A percentile compares a stretch with the other conserved stretches of the same genome.
phyloP scores from a whole-genome alignment of 2,113 vertebrate species.

The Dicerorhinus sumatrensis region DNA sequence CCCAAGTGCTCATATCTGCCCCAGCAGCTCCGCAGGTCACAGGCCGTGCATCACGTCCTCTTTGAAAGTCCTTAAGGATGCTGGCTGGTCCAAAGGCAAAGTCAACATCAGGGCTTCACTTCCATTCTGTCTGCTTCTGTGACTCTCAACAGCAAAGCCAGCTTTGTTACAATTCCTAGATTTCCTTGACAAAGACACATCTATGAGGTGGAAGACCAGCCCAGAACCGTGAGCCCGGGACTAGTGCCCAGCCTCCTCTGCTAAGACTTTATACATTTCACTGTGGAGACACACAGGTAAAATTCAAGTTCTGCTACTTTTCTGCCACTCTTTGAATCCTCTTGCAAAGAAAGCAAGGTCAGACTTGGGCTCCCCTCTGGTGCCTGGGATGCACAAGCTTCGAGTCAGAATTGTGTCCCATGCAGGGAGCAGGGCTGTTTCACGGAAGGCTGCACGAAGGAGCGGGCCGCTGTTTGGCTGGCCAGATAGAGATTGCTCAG shows the following conservation, averaged over 20 bases:
- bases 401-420: accelerated
- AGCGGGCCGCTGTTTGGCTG: not conserved
- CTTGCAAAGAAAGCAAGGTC: too few species aligned
- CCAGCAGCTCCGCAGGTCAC: accelerated
- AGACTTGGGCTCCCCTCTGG: too few species aligned
- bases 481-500: not conserved
- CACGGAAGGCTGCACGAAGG: accelerated
- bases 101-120: not conserved
- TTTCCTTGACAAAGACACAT: accelerated
- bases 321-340: too few species aligned
- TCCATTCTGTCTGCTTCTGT: accelerated
- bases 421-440: accelerated
- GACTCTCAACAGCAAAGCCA: not conserved
- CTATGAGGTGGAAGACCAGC: too few species aligned
- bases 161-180: accelerated
- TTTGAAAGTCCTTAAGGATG: accelerated
- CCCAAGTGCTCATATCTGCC: accelerated
- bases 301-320: accelerated
- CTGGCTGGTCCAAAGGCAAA: not conserved
- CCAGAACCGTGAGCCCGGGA: accelerated
- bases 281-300: not conserved
- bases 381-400: not conserved
- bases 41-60: too few species aligned
- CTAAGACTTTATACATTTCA: not conserved
- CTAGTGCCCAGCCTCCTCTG: not conserved